Conservation (phyloP, 2,888 invertebrate species). For the Neoaliturus tenellus region DNA sequence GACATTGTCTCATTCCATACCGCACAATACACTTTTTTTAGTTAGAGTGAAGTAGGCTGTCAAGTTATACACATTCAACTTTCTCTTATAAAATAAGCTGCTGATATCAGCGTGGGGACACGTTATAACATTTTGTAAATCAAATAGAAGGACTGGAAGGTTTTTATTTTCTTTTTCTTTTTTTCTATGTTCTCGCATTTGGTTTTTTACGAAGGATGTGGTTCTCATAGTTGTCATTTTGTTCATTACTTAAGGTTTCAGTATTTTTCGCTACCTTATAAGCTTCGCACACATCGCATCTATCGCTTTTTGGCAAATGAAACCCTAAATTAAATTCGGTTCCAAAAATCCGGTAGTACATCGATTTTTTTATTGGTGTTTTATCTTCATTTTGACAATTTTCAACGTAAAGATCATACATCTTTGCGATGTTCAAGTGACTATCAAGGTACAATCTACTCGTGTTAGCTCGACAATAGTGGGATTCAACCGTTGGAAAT, state of each 20-base stretch:
- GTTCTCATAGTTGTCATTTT: slow-evolving; percentile 9
- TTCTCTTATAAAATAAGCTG: too few relatives aligned
- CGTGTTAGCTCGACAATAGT: neutral
- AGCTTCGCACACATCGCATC: neutral
- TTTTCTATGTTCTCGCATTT: too few relatives aligned
- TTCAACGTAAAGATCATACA: slow-evolving; percentile 24
- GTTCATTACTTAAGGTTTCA: slow-evolving; percentile 8
- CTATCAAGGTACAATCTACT: slow-evolving; percentile 15
- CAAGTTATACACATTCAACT: too few relatives aligned
- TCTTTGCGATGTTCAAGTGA: slow-evolving; percentile 26
- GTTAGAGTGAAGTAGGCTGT: too few relatives aligned
- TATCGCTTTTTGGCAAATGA: neutral
- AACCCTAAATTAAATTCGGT: neutral
- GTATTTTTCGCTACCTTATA: slow-evolving; percentile 27
- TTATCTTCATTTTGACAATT: slow-evolving; percentile 12
- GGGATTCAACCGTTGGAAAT: neutral
- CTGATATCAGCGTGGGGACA: too few relatives aligned
- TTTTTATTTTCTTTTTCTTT: too few relatives aligned
- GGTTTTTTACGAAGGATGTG: too few relatives aligned
- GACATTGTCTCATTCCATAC: too few relatives aligned
- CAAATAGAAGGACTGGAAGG: too few relatives aligned
- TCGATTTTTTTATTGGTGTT: neutral
- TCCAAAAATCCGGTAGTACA: slow-evolving; percentile 45
- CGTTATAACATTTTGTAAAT: too few relatives aligned
- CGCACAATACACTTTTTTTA: too few relatives aligned